Evolutionary conservation across 2,113 vertebrate genomes (phyloP).

Genomic region (Cyprinodon tularosa): DNA sequence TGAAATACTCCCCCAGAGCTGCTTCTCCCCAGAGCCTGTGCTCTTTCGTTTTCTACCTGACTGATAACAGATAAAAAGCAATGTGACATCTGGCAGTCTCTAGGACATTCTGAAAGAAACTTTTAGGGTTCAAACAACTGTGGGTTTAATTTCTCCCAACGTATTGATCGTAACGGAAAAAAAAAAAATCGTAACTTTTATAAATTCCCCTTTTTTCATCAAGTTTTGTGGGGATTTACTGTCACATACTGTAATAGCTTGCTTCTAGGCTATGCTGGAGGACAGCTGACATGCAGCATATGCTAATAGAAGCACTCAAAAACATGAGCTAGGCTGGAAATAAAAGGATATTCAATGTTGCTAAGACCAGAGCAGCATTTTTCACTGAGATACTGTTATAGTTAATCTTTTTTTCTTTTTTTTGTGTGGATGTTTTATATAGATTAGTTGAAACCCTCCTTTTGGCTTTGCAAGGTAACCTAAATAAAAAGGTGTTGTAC

Average conservation of each 20-base stretch:
- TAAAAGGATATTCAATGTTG: constrained; percentile 34
- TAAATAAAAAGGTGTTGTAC: constrained; percentile 33
- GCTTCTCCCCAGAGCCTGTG: constrained; percentile 52
- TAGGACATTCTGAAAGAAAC: constrained; percentile 39
- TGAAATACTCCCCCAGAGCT: constrained; percentile 58
- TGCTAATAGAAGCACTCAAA: constrained; percentile 45
- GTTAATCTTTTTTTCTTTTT: neutral
- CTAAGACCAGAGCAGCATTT: neutral
- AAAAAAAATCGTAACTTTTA: neutral
- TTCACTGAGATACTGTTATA: neutral
- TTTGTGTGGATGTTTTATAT: constrained; percentile 11
- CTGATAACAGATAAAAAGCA: constrained; percentile 70
- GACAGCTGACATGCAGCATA: constrained; percentile 56
- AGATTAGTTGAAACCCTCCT: constrained; percentile 13
- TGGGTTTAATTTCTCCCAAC: constrained; percentile 7
- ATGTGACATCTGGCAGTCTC: constrained; percentile 68
- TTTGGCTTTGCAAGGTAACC: neutral
- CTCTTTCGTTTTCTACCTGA: constrained; percentile 70
- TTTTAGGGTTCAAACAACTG: constrained; percentile 15
- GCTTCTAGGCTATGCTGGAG: constrained; percentile 37
- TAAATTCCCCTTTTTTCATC: neutral
- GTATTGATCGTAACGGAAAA: constrained; percentile 8
- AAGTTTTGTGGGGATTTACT: constrained; percentile 3
- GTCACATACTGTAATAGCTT: constrained; percentile 15
- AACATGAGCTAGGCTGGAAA: constrained; percentile 38